Evolutionary conservation across 1,140 invertebrate species (phyloP).

Genomic region (Platyscapa corneri): DNA sequence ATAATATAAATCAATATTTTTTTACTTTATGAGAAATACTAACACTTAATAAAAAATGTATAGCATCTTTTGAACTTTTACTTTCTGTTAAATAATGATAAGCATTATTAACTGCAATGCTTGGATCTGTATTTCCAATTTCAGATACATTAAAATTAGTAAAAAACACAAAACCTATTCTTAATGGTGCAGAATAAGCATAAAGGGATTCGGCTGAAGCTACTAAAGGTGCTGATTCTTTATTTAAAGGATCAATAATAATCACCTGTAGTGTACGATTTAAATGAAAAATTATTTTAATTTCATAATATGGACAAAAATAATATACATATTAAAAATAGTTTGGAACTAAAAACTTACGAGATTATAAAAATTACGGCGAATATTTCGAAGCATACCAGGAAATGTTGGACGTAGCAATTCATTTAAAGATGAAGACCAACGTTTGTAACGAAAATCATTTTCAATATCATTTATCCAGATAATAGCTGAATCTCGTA

Average conservation of each 20-base stretch:
- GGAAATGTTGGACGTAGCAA: slow-evolving; percentile 96
- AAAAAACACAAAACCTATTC: slow-evolving; percentile 94
- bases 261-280: slow-evolving; percentile 79
- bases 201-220: slow-evolving; percentile 94
- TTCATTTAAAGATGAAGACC: slow-evolving; percentile 92
- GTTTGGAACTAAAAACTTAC: slow-evolving; percentile 71
- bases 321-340: too few relatives aligned
- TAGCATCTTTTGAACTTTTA: slow-evolving; percentile 82
- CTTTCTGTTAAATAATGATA: slow-evolving; percentile 93
- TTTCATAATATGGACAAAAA: background rate
- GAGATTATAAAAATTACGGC: slow-evolving; percentile 96
- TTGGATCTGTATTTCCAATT: slow-evolving; percentile 82
- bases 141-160: slow-evolving; percentile 77
- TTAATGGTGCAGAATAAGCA: slow-evolving; percentile 89
- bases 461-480: slow-evolving; percentile 97
- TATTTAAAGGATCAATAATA: slow-evolving; percentile 89
- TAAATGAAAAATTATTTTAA: slow-evolving; percentile 25
- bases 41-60: slow-evolving; percentile 90
- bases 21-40: slow-evolving; percentile 59
- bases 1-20: slow-evolving; percentile 32
- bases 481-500: slow-evolving; percentile 91
- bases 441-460: slow-evolving; percentile 88
- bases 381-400: slow-evolving; percentile 94
- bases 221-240: slow-evolving; percentile 82
- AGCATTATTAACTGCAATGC: slow-evolving; percentile 90